Base-by-base conservation (phyloP, 1,140 invertebrate species). In the Monomorium pharaonis region DNA sequence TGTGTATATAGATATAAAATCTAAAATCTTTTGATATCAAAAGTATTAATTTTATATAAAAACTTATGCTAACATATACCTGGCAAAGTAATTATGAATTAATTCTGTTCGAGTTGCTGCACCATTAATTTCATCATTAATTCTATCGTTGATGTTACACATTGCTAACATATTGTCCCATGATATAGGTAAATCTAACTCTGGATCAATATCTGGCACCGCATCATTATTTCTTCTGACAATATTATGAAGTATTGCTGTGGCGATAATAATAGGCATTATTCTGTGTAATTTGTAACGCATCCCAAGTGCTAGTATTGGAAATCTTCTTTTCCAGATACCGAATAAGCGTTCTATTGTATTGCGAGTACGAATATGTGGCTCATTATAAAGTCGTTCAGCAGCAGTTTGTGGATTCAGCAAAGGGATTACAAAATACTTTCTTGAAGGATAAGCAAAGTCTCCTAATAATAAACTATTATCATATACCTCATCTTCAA, bases 261-360 rank as follows among this genome's bases (percentile, higher is more conserved):
- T 49, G 14, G 24, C 67, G 5, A 37, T 5, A 37, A 37, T 37
- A 5, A 37, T 37, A 37, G 33, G 33, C 33, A 37, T 37, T 37
- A 69, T 10, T 69, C 33, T 69, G 5, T 18, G 0, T 33, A 69
- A 49, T 14, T 69, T 42, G 4, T 44, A 47, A 3, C 67, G 44
- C 33, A 70, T 14, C 0, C 67, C 24, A 5, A 49, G n/a, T 49
- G 67, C 21, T 49, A 70, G 10, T 1, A 70, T n/a, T 47, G 44
- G 24, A 30, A 49, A 70, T 69, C 65, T 42, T 69, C 65, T 69
- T 69, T 69, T 69, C 42, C 42, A 69, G 4, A 69, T 21, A 21
- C 42, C 42, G 9, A 69, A 69, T 3, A 69, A 10, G 16, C 65
- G 65, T 14, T 69, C 65, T 44, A 69, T 69, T 69, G 10, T 47